Conservation (phyloP, 53 echinoderm and acorn worm genomes). For the Paelopatides confundens region DNA sequence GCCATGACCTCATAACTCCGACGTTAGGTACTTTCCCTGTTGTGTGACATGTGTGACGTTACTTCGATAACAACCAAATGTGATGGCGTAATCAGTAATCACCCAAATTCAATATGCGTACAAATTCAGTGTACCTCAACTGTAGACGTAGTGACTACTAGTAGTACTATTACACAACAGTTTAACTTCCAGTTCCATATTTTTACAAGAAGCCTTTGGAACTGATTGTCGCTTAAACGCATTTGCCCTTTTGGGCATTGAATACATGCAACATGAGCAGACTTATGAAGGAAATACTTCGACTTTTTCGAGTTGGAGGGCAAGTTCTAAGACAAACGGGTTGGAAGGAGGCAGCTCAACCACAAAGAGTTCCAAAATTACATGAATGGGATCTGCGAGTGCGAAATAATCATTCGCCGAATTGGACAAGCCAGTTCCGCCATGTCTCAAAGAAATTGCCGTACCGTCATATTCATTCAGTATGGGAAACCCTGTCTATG, state of each 20-base stretch:
- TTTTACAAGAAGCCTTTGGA: not conserved
- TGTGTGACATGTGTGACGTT: too few species aligned
- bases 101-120: too few species aligned
- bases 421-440: not conserved
- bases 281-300: not conserved
- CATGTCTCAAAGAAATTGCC: not conserved
- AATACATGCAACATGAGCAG: not conserved
- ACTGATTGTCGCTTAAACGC: not conserved
- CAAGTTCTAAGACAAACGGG: not conserved
- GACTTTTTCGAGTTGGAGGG: not conserved
- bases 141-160: too few species aligned
- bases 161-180: too few species aligned
- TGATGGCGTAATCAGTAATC: too few species aligned
- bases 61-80: too few species aligned
- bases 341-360: conserved; percentile 5
- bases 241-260: conserved; percentile 12
- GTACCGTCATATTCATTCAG: not conserved
- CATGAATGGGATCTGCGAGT: not conserved
- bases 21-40: not conserved
- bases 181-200: too few species aligned
- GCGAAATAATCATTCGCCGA: not conserved
- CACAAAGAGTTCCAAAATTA: not conserved
- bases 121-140: too few species aligned
- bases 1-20: not conserved
- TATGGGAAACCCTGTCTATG: conserved; percentile 9